Conservation (phyloP, 2,113 vertebrate genomes). For the Psettodes erumei region DNA sequence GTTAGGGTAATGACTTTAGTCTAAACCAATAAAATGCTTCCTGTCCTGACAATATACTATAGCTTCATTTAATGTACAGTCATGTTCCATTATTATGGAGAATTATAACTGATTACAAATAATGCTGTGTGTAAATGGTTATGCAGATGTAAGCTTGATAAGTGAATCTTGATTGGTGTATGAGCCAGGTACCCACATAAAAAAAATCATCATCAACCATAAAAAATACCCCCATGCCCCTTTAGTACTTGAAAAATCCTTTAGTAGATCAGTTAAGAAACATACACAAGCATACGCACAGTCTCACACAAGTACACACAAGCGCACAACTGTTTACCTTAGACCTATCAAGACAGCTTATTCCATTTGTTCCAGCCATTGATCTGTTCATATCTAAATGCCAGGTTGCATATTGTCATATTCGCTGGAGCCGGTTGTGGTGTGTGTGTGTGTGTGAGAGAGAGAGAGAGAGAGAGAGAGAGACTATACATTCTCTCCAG, state of each 20-base stretch:
- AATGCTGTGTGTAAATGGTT: slow-evolving; percentile 7
- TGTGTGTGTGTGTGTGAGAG: not conserved
- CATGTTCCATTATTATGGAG: not conserved
- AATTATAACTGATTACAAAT: not conserved
- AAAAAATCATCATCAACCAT: no score
- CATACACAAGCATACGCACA: not conserved
- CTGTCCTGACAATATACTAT: not conserved
- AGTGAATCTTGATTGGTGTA: slow-evolving; percentile 7
- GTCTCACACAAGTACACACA: not conserved
- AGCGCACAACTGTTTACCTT: slow-evolving; percentile 36
- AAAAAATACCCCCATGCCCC: not conserved
- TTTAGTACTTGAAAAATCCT: slow-evolving; percentile 10
- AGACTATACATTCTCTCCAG: slow-evolving; percentile 30
- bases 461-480: slow-evolving; percentile 45
- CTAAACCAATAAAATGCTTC: not conserved
- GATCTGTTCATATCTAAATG: slow-evolving; percentile 75
- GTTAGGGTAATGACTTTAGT: not conserved
- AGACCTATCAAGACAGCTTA: slow-evolving; percentile 56
- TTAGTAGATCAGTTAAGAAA: slow-evolving; percentile 40
- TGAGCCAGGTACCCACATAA: not conserved
- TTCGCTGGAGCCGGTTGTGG: slow-evolving; percentile 31
- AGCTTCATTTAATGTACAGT: slow-evolving; percentile 4
- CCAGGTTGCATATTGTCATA: slow-evolving; percentile 72
- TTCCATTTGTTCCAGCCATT: slow-evolving; percentile 70
- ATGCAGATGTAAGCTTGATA: not conserved